Conservation (phyloP, 1,140 invertebrate species). For the Acarapis woodi region DNA sequence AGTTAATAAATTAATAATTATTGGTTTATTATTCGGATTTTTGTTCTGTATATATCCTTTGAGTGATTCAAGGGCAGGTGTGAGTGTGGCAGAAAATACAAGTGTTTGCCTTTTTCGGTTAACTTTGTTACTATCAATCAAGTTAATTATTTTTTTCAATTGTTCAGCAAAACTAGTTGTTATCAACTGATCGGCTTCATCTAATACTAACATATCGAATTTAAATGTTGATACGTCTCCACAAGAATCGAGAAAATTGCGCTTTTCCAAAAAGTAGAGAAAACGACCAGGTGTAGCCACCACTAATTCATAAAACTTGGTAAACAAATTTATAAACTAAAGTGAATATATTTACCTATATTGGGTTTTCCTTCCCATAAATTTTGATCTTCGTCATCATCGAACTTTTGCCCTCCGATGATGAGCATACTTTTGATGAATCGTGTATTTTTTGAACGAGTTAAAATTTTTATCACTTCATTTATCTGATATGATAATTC, state of each 20-base stretch:
- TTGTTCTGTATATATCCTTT: slow-evolving; percentile 27
- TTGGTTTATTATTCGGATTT: slow-evolving; percentile 5
- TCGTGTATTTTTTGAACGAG: background rate
- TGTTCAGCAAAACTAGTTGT: slow-evolving; percentile 14
- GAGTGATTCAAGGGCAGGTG: slow-evolving; percentile 42
- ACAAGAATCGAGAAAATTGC: slow-evolving; percentile 11
- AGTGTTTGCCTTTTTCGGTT: slow-evolving; percentile 58
- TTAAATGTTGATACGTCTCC: slow-evolving; percentile 21
- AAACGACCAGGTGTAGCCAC: slow-evolving; percentile 66
- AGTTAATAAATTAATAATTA: slow-evolving; percentile 15
- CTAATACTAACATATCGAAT: slow-evolving; percentile 43
- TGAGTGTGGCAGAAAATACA: slow-evolving; percentile 87
- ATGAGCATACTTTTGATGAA: slow-evolving; percentile 11
- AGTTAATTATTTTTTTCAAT: slow-evolving; percentile 27
- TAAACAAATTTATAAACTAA: too few relatives aligned
- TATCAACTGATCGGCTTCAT: slow-evolving; percentile 71
- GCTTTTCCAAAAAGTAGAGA: slow-evolving; percentile 32
- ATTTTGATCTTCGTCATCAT: background rate
- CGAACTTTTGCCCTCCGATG: slow-evolving; percentile 9
- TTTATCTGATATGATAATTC: slow-evolving; percentile 43
- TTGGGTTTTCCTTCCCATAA: slow-evolving; percentile 18
- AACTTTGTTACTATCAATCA: slow-evolving; percentile 26
- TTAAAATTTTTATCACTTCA: slow-evolving; percentile 14
- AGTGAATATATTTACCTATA: too few relatives aligned
- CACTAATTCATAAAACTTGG: too few relatives aligned